Evolutionary conservation across 2,888 invertebrate species (phyloP), one percentile per base, ranked within the genome.

Genomic region (Ochropleura leucogaster): DNA sequence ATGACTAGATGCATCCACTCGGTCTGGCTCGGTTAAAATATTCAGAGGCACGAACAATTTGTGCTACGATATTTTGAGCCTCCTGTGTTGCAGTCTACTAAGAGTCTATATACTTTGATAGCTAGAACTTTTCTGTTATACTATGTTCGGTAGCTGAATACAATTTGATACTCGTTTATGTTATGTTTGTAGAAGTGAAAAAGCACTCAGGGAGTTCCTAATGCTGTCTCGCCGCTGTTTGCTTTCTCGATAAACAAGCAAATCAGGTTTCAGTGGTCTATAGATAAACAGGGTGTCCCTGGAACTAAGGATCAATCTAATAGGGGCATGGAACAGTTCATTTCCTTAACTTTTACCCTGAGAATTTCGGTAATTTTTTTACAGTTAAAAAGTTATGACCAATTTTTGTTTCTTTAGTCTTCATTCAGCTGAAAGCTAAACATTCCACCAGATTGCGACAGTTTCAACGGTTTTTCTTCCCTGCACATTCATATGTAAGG

Each of bases 101-200:
- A 18, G n/a, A 49, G n/a, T 20, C 42, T 65, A 64, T n/a, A 51
- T n/a, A 51, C 40, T 47, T 51, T 53, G n/a, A 80, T 53, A 44
- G 55, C 51, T 42, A 57, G 16, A 62, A 20, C 12, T 57, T 67
- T 55, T 63, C 18, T 62, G n/a, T 40, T 44, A 60, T 60, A n/a
- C 57, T 68, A 69, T 49, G n/a, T 72, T 75, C 16, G 44, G 40
- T 70, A 69, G 71, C 53, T 73, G 75, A 65, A 59, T 79, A 82
- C 59, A 90, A 90, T 82, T 83, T 85, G 88, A 89, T 90, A 89
- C 84, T 74, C 82, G 68, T 85, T 79, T 77, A 81, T 82, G 85
- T 87, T 88, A 86, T 90, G 87, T 90, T 89, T 87, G 85, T 83
- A 82, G 77, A 87, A 85, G 78, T 84, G 86, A 82, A 86, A 87